Percentiles rank a stretch among this genome's conserved stretches.
Conservation (phyloP, 2,888 invertebrate species). For the Limenitis camilla region DNA sequence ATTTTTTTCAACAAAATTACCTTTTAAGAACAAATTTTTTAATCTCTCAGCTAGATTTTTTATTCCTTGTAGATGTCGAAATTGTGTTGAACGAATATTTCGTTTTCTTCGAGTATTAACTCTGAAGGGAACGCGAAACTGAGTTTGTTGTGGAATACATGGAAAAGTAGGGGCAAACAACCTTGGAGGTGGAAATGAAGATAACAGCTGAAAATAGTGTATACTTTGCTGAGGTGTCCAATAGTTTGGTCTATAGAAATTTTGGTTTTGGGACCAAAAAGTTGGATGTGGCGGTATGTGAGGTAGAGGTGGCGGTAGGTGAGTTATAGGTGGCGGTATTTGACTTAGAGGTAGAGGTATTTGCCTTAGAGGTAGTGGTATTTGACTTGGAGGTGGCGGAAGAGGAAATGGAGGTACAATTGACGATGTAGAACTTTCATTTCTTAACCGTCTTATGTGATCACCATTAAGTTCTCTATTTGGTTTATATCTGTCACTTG, state of each 20-base stretch:
- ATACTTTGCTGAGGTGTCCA: too few relatives aligned
- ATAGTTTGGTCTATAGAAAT: too few relatives aligned
- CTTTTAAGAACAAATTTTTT: slow-evolving; percentile 31
- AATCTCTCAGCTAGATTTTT: slow-evolving; percentile 37
- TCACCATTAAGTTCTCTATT: slow-evolving; percentile 43
- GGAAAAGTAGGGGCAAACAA: slow-evolving; percentile 26
- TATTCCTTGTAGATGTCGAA: slow-evolving; percentile 40
- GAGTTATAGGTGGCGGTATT: too few relatives aligned
- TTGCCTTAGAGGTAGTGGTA: too few relatives aligned
- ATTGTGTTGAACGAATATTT: slow-evolving; percentile 31
- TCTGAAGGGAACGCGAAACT: slow-evolving; percentile 4
- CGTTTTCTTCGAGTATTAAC: slow-evolving; percentile 32
- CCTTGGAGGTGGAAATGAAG: slow-evolving; percentile 36
- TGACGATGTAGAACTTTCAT: slow-evolving; percentile 20
- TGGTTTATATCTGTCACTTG: slow-evolving; percentile 31
- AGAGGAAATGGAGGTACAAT: slow-evolving; percentile 5
- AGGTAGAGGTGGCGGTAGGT: too few relatives aligned
- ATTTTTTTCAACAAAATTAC: slow-evolving; percentile 30
- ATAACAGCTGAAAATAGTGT: neutral
- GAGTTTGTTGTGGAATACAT: slow-evolving; percentile 14
- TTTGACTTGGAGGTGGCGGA: neutral
- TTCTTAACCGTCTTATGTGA: slow-evolving; percentile 39
- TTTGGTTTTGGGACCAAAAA: too few relatives aligned
- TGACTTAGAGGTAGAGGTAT: neutral
- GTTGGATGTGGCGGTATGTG: too few relatives aligned